Conservation (phyloP, 2,888 invertebrate genomes). For the Zaprionus lineosus region DNA sequence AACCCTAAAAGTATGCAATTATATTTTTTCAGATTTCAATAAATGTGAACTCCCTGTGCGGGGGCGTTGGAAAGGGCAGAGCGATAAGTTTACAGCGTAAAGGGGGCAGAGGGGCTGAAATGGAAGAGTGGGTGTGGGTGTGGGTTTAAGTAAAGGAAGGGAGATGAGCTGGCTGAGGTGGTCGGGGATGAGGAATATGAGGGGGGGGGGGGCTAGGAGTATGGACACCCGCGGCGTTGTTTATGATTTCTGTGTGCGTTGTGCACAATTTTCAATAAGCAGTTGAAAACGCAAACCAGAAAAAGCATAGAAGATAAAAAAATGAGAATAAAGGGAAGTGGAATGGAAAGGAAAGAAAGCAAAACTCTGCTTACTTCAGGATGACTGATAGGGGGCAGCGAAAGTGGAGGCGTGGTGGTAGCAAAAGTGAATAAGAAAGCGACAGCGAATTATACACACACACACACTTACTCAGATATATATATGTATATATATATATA, state of each 20-base stretch:
- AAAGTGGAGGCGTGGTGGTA: not conserved
- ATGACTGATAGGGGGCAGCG: not conserved
- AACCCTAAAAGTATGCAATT: constrained; percentile 76
- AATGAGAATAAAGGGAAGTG: constrained; percentile 4
- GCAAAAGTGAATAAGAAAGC: not conserved
- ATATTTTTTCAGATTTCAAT: constrained; percentile 69
- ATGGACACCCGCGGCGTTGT: constrained; percentile 68
- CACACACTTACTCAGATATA: no score
- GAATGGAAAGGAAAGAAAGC: constrained; percentile 12
- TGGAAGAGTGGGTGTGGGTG: not conserved
- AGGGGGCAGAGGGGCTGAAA: not conserved
- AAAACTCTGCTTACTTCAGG: constrained; percentile 20
- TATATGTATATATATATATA: no score
- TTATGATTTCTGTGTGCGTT: constrained; percentile 66
- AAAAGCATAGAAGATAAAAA: constrained; percentile 21
- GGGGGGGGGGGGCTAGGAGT: constrained; percentile 23
- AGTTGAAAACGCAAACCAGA: constrained; percentile 47
- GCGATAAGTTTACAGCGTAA: not conserved
- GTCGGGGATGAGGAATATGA: not conserved
- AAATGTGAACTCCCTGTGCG: constrained; percentile 53
- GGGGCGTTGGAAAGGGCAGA: not conserved
- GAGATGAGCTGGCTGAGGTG: not conserved
- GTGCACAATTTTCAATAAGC: constrained; percentile 72
- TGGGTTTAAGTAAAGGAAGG: not conserved
- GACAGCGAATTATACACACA: not conserved